Conservation (phyloP, 2,888 invertebrate species). For the Polydrusus tereticollis region DNA sequence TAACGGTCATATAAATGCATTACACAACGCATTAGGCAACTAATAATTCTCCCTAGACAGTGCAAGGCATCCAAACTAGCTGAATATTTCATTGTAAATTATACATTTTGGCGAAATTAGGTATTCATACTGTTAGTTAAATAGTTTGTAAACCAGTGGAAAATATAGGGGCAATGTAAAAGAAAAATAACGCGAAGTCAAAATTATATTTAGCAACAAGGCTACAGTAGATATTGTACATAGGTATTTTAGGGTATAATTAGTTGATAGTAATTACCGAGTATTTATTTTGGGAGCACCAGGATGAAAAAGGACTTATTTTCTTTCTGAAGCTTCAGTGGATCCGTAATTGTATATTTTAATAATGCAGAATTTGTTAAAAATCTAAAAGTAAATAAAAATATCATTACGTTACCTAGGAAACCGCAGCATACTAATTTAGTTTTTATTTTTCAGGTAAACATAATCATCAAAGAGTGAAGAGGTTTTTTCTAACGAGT, state of each 20-base stretch:
- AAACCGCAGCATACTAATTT: conserved; percentile 16
- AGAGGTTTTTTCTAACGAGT: conserved; percentile 26
- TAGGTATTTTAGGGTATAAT: too few relatives aligned
- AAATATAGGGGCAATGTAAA: background rate
- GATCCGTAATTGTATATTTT: background rate
- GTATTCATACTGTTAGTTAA: conserved; percentile 29
- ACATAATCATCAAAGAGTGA: conserved; percentile 27
- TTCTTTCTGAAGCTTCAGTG: too few relatives aligned
- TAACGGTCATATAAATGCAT: conserved; percentile 41
- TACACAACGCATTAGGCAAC: conserved; percentile 34
- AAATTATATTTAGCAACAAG: background rate
- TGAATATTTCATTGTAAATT: conserved; percentile 38
- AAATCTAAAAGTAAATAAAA: background rate
- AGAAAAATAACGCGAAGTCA: background rate
- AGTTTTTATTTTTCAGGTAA: conserved; percentile 37
- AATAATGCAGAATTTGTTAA: background rate
- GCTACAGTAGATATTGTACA: background rate
- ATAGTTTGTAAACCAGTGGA: conserved; percentile 7
- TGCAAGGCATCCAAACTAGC: conserved; percentile 23
- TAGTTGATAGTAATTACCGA: too few relatives aligned
- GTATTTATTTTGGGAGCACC: too few relatives aligned
- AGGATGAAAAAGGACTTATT: too few relatives aligned
- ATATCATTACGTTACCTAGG: background rate
- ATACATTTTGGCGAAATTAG: conserved; percentile 32
- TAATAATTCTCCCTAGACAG: conserved; percentile 36